Evolutionary conservation across 2,888 invertebrate genomes (phyloP), one percentile per base, ranked within the genome.

Genomic region (Acanthococcus lagerstroemiae): DNA sequence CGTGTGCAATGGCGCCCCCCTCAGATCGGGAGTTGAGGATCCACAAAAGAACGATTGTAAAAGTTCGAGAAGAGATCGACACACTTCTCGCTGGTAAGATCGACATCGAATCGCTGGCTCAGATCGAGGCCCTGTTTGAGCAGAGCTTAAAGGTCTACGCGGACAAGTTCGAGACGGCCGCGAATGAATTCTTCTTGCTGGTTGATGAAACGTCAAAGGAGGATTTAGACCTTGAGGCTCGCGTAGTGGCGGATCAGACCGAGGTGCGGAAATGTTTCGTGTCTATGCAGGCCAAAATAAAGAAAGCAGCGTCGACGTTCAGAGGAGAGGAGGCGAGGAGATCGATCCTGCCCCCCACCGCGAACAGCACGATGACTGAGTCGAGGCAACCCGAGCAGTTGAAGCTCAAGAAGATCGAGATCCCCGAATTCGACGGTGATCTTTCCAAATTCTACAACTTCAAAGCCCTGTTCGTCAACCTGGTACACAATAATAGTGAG

Each of bases 371-470:
- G 17, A 45, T 15, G 46, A 4, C 19, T 15, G 46, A 45, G 4
- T 7, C 4, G 4, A 6, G 15, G 15, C 4, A n/a, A 6, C 15
- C 46, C 4, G 30, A 17, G 4, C 44, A 30, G n/a, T 21, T 22
- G 3, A 57, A 57, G 57, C 22, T 57, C 4, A 21, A 19, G 7
- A 57, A 57, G 19, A 60, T 60, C n/a, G 26, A 44, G 7, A 21
- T 60, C 7, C 61, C 61, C 9, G 37, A 25, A n/a, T 60, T 60
- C 48, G 50, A 60, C 19, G 61, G 61, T 48, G 48, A 60, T 19
- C 4, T 50, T 4, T 4, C 3, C 21, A 46, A 60, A 15, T 60
- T 46, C n/a, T 19, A 6, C 9, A 26, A 60, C 27, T 60, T 48
- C 21, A 24, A 27, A 48, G 48, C 25, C 6, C 17, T 50, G 4